Evolutionary conservation across 1,140 invertebrate species (phyloP), one percentile per base, ranked within the genome.

Genomic region (Aphelenchoides avenae): DNA sequence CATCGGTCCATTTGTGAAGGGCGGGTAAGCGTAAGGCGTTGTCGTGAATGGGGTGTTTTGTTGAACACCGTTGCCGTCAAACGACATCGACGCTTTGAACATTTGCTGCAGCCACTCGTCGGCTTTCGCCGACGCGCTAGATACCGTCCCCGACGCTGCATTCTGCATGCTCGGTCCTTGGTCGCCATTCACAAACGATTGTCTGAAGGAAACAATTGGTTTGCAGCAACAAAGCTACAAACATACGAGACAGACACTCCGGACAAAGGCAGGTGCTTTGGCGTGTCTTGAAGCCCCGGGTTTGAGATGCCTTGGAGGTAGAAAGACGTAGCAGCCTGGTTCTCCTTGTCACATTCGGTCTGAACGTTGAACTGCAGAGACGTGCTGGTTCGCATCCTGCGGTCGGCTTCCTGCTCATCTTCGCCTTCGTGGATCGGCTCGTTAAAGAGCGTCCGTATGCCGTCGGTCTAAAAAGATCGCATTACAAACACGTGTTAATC

Each of bases 351-450:
- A n/a, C n/a, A n/a, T n/a, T n/a, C n/a, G n/a, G n/a, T n/a, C n/a
- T n/a, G n/a, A n/a, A n/a, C n/a, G n/a, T n/a, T n/a, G n/a, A n/a
- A n/a, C n/a, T n/a, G n/a, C n/a, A n/a, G n/a, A n/a, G n/a, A n/a
- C n/a, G n/a, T n/a, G n/a, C n/a, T n/a, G n/a, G n/a, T n/a, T n/a
- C n/a, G n/a, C n/a, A n/a, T n/a, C n/a, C n/a, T n/a, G 40, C 22
- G 27, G 27, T 41, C 63, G 0, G 52, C 49, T 41, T 57, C 47
- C 22, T 22, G 20, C 20, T 64, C 64, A 11, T 76, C 70, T n/a
- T 72, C 70, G 22, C 71, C 71, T 52, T 73, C 71, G 40, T 71
- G 73, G 40, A 73, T 73, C 13, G 71, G 71, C 51, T 73, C 70
- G 42, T 70, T 76, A 52, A 64, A 46, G 9, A 74, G 49, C 20